Percentiles rank a stretch among this genome's conserved stretches.
Conservation (phyloP, 2,113 vertebrate genomes). For the Gallinago undulata region DNA sequence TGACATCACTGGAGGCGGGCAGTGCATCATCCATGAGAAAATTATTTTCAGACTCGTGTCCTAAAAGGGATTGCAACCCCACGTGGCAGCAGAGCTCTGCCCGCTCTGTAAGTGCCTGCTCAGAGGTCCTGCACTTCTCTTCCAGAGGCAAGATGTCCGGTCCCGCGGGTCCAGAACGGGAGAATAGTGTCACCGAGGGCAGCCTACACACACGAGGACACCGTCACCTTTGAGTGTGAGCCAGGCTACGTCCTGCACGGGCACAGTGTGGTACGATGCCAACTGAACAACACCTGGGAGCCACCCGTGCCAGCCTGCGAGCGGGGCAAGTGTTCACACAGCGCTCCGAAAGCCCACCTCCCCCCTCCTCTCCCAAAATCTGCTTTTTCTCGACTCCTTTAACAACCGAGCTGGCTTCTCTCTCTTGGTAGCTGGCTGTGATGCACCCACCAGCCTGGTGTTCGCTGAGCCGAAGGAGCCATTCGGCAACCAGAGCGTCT, state of each 20-base stretch:
- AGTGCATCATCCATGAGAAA: rapidly evolving
- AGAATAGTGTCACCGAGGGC: not conserved
- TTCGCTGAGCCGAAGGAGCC: conserved; percentile 34
- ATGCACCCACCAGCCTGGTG: not conserved
- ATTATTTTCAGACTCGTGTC: not conserved
- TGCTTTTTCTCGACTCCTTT: not conserved
- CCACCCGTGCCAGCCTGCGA: conserved; percentile 53
- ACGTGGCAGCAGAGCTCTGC: not conserved
- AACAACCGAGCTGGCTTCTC: not conserved
- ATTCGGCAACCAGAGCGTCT: not conserved
- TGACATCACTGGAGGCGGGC: not conserved
- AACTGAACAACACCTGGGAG: conserved; percentile 44
- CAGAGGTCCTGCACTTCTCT: not conserved
- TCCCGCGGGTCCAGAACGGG: conserved; percentile 46
- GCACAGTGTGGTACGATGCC: conserved; percentile 26
- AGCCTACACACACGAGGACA: conserved; percentile 43
- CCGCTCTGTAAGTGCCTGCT: rapidly evolving
- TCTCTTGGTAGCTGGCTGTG: not conserved
- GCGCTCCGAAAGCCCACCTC: rapidly evolving
- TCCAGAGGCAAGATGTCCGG: conserved; percentile 19
- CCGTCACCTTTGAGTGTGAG: conserved; percentile 38
- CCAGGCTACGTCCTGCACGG: conserved; percentile 56
- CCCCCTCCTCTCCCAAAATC: not conserved
- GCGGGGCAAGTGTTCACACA: conserved; percentile 35
- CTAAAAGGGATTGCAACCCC: not conserved